Evolutionary conservation across 2,113 vertebrate species (phyloP).

Genomic region (Pao palembangensis): DNA sequence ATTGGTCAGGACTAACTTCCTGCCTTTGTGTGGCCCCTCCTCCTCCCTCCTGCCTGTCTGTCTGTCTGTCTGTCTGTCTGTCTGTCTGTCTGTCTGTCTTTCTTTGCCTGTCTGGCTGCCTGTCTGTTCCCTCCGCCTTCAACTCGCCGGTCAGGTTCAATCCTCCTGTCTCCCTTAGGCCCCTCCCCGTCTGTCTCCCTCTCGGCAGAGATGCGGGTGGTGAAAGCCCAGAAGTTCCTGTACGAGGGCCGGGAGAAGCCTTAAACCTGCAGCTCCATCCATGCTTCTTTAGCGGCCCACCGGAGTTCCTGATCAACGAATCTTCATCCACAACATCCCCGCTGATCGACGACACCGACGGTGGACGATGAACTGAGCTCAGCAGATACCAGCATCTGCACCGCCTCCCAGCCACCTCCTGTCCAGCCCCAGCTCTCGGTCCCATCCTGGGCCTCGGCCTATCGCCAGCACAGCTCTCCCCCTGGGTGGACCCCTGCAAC

Average conservation of each 20-base stretch:
- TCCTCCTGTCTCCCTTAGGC: no score
- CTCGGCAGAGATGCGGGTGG: conserved; percentile 87
- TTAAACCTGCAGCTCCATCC: conserved; percentile 88
- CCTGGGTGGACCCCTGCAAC: conserved; percentile 81
- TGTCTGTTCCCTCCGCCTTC: no score
- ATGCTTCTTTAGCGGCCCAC: conserved; percentile 94
- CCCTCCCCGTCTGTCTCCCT: conserved; percentile 15
- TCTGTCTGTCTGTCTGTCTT: no score
- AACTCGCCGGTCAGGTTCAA: no score
- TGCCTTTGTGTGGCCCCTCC: no score
- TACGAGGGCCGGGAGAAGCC: conserved; percentile 89
- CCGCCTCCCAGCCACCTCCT: conserved; percentile 80
- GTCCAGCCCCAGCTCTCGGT: conserved; percentile 68
- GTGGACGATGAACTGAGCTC: conserved; percentile 84
- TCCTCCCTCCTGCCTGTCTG: no score
- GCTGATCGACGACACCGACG: conserved; percentile 90
- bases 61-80: no score
- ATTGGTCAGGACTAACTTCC: no score
- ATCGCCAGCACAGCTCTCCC: conserved; percentile 83
- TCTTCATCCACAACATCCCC: conserved; percentile 92
- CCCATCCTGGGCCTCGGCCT: no score
- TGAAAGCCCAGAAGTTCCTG: conserved; percentile 94
- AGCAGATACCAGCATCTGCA: conserved; percentile 79
- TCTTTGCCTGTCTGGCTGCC: no score
- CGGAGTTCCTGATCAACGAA: conserved; percentile 92